Percentiles rank a stretch among this genome's conserved stretches.
phyloP scores from a whole-genome alignment of 2,888 invertebrate genomes.

The Calameuta filiformis region DNA sequence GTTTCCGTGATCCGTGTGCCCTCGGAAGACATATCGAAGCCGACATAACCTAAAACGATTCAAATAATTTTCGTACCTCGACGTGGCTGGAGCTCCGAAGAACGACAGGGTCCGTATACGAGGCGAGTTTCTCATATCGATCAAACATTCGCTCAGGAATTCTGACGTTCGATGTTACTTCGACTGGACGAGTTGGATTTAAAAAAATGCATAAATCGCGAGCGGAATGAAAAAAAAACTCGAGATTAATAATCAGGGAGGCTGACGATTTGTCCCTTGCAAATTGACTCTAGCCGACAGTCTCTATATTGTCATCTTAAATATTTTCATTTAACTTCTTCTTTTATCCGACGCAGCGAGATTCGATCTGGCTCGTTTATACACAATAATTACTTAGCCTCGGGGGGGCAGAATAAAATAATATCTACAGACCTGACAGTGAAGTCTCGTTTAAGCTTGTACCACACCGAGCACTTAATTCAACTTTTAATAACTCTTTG shows the following conservation, averaged over 20 bases:
- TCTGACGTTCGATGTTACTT: not conserved
- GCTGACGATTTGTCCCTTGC: not conserved
- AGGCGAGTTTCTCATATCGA: not conserved
- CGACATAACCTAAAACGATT: too few relatives aligned
- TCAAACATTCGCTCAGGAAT: constrained; percentile 1
- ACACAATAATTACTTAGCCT: not conserved
- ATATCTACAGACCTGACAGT: not conserved
- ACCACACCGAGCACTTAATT: not conserved
- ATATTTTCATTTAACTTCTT: not conserved
- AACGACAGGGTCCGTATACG: too few relatives aligned
- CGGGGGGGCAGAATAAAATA: not conserved
- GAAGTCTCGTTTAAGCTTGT: not conserved
- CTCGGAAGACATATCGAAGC: too few relatives aligned
- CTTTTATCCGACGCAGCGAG: not conserved
- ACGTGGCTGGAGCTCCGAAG: too few relatives aligned
- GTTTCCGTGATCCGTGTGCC: too few relatives aligned
- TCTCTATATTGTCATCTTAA: not conserved
- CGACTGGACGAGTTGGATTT: too few relatives aligned
- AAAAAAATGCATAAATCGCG: too few relatives aligned
- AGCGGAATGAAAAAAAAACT: not conserved
- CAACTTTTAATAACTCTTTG: not conserved
- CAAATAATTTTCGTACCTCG: too few relatives aligned
- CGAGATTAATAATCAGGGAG: not conserved
- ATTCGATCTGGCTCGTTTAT: not conserved
- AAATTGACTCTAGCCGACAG: not conserved